Base-by-base conservation (phyloP, 2,888 invertebrate genomes). In the Chelonus formosanus region DNA sequence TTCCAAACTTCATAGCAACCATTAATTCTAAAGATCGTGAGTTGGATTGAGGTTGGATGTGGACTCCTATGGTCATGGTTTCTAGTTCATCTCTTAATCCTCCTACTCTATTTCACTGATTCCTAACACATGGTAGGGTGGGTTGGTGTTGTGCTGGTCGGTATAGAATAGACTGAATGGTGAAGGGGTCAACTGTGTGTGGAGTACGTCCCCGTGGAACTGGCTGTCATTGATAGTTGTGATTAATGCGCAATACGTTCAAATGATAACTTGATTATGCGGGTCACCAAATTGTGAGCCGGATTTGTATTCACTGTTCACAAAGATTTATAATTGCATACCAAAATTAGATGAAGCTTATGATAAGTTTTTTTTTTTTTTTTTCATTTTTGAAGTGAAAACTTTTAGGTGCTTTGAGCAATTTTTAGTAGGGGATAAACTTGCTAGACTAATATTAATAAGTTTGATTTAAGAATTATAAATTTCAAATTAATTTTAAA, bases 151-250 rank as follows among this genome's bases (percentile, higher is more conserved):
- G 5, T 20, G 20, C 20, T 20, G 20, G 20, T 20, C 2, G 20
- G 20, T 20, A 20, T 20, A 20, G 20, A 20, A 20, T 8, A 40
- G 35, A 40, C 31, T 32, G 52, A 40, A 20, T 34, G 6, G 59
- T 50, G 44, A 45, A 57, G 31, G 40, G 53, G 53, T 40, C 40
- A 40, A 40, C 1, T 40, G 40, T 40, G 20, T 47, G 52, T 47
- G 40, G 53, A 48, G 55, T 55, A 40, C 54, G 64, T 61, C 57
- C 54, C 57, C 45, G 43, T 55, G 54, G 54, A 63, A 56, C 67
- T 66, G 69, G 70, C 77, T 81, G 79, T 80, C 81, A 78, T 80
- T 79, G 81, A 80, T 81, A 81, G 80, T 81, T 79, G 77, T 81
- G 81, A 81, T 81, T 81, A 80, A 81, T 81, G 79, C 67, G 74